Base-by-base conservation (phyloP, 2,888 invertebrate genomes). In the Cheilosia soror region DNA sequence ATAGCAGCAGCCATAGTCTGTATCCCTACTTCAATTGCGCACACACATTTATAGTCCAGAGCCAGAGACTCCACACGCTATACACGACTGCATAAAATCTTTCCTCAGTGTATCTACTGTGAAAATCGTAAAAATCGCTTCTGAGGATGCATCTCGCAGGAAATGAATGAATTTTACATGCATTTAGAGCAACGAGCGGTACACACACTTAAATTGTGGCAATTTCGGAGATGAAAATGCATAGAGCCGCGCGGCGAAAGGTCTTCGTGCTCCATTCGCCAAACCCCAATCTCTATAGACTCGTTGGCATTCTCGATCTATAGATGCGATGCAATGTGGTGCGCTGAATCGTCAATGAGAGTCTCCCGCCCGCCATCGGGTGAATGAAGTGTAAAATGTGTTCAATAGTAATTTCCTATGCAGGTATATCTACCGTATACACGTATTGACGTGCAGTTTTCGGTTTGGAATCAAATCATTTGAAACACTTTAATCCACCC, bases 81-180 rank as follows among this genome's bases (percentile, higher is more conserved):
- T 9, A 20, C 51, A 65, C 60, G 84, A 75, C 51, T 75, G 42
- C 75, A 79, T 65, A 69, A 75, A 84, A 84, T 84, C 84, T 75
- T 69, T 84, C 44, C 75, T n/a, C 51, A 40, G 66, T 53, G 58
- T 79, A 79, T 75, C 73, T 84, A 51, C 79, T 79, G 75, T 79
- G 84, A 79, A 83, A 84, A 75, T 79, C 68, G 73, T 84, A 84
- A 84, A 84, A 84, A 84, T 75, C 71, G 79, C 75, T 75, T 84
- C 65, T 65, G 68, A 76, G 76, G 76, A 47, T 68, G 73, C 80
- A 79, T 84, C 75, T 84, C 69, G 53, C 76, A 85, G 85, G 81
- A 85, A 81, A 85, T 81, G 76, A 85, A 85, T 85, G 85, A 85
- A 85, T 85, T 85, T 85, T 80, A 85, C 85, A 85, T 85, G 85